Evolutionary conservation across 2,888 invertebrate species (phyloP), one percentile per base, ranked within the genome.

Genomic region (Petrolisthes manimaculis): DNA sequence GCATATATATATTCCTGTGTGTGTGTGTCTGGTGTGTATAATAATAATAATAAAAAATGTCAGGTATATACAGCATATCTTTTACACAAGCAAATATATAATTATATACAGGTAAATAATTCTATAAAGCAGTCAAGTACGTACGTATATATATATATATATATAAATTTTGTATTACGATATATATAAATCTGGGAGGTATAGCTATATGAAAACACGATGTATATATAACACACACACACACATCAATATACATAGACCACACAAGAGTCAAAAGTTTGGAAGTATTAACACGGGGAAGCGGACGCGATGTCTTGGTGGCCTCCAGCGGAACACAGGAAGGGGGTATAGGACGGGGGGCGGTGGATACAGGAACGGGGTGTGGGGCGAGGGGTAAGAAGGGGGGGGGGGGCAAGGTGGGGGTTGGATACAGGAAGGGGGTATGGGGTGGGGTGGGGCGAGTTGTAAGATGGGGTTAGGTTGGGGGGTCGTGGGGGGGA

Each of bases 231-330:
- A 37, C 37, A 37, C 37, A 37, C 37, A 78, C 78, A 78, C 78
- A 78, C 78, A 78, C 78, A 78, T 51, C 51, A 51, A 78, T 54
- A 78, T 54, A 78, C 78, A 78, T 54, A 78, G 53, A 78, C 78
- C 18, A 71, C 71, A 71, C 71, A 71, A 21, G 14, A n/a, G 21
- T 71, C 71, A 71, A 71, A 71, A 71, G 37, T 37, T 37, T 37
- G 37, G 37, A 37, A 37, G 71, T 71, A n/a, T 71, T 71, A 71
- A n/a, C 71, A 71, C 21, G 14, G 71, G 21, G 37, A n/a, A n/a
- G 61, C n/a, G 71, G 14, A 4, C 71, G 21, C 71, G n/a, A 8
- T 78, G 78, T 53, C 78, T 54, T 78, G 51, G 78, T 8, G 54
- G 51, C 9, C 78, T 18, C 78, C 53, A 78, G 78, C 14, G 78